These are phyloP conservation scores for Melanostoma scalare DNA, from an alignment of 2,888 invertebrate species.

Conservation along the genomic window DNA sequence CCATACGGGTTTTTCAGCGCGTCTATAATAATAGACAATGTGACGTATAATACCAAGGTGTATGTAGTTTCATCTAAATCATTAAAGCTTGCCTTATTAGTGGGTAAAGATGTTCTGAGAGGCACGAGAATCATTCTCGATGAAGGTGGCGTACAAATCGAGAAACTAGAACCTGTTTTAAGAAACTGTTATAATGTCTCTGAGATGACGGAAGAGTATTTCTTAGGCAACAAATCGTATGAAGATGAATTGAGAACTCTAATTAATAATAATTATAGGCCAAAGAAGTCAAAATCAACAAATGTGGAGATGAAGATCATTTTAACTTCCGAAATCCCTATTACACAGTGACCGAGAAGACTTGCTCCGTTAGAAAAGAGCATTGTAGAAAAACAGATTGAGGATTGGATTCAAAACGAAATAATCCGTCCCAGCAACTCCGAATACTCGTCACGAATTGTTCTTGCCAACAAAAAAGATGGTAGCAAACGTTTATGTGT, in stretches of 20 bases:
- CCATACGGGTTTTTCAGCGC: too few species aligned
- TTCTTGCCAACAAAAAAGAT: conserved; percentile 73
- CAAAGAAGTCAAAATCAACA: background rate
- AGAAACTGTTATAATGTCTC: too few species aligned
- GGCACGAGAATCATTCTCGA: background rate
- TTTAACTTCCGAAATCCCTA: conserved; percentile 70
- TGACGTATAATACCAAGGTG: background rate
- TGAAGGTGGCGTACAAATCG: background rate
- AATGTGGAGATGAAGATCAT: background rate
- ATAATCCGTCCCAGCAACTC: conserved; percentile 56
- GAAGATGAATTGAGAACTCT: too few species aligned
- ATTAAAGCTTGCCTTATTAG: background rate
- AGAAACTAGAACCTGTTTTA: background rate
- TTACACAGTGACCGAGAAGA: conserved; percentile 74
- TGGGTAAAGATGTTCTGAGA: background rate
- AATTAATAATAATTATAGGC: background rate
- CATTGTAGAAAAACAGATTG: conserved; percentile 74
- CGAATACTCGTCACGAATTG: conserved; percentile 71
- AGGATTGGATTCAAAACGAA: conserved; percentile 74
- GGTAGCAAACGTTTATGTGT: conserved; percentile 74
- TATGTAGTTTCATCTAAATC: background rate
- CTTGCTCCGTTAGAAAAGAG: conserved; percentile 73
- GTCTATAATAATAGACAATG: too few species aligned
- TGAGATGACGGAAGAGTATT: too few species aligned
- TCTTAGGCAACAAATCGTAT: too few species aligned